Evolutionary conservation across 1,140 invertebrate genomes (phyloP).

Genomic region (Drosophila simulans): DNA sequence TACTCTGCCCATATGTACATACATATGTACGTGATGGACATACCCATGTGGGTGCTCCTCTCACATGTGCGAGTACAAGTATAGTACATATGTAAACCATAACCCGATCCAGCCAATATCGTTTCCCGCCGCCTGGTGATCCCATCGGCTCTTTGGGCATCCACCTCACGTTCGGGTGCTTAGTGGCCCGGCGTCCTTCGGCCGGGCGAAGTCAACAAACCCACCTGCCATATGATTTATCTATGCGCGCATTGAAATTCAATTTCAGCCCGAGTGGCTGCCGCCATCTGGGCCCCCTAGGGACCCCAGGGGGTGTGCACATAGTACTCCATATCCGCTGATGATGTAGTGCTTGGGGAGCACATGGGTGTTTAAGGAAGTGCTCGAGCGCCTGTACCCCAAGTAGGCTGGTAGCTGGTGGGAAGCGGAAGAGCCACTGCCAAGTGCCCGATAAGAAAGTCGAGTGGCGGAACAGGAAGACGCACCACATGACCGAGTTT

Average conservation of each 20-base stretch:
- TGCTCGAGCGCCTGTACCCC: conserved; percentile 15
- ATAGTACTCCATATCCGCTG: neutral
- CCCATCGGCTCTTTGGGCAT: conserved; percentile 4
- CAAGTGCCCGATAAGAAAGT: conserved; percentile 23
- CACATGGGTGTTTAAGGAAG: conserved; percentile 27
- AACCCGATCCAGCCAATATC: conserved; percentile 37
- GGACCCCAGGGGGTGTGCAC: neutral
- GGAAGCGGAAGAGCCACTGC: neutral
- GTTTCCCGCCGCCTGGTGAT: conserved; percentile 19
- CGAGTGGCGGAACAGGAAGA: conserved; percentile 18
- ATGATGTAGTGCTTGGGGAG: neutral
- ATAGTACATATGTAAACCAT: conserved; percentile 28
- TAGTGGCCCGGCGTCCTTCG: conserved; percentile 40
- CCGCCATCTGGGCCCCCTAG: conserved; percentile 2
- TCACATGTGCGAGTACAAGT: conserved; percentile 6
- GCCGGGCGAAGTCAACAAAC: conserved; percentile 36
- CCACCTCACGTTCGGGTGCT: conserved; percentile 40
- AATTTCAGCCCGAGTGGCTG: conserved; percentile 12
- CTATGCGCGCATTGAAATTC: conserved; percentile 44
- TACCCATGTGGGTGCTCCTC: neutral
- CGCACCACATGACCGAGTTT: conserved; percentile 2
- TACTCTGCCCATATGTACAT: conserved; percentile 17
- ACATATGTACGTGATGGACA: neutral
- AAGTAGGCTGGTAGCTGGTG: conserved; percentile 15
- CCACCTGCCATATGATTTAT: conserved; percentile 51